Percentiles rank a stretch among this genome's conserved stretches.
phyloP scores from a whole-genome alignment of 2,113 vertebrate genomes.

The Recurvirostra avosetta region DNA sequence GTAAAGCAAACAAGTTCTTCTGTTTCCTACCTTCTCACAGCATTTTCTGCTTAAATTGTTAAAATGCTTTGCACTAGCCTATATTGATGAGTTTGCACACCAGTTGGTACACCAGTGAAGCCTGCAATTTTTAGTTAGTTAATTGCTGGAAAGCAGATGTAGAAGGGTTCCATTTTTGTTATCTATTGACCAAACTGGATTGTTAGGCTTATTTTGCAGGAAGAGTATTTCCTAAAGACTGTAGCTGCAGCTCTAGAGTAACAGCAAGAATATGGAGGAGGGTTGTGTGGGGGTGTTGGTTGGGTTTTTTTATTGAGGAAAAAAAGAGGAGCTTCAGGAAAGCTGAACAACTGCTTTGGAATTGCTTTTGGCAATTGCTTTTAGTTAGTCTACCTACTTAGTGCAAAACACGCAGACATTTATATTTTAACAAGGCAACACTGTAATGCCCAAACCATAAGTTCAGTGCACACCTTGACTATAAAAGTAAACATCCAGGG shows the following conservation, averaged over 20 bases:
- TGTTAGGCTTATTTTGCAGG: neutral
- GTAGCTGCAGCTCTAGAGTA: neutral
- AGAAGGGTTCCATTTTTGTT: neutral
- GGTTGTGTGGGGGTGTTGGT: neutral
- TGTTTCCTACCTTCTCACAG: accelerated
- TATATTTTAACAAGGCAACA: neutral
- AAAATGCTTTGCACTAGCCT: neutral
- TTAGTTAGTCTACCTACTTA: neutral
- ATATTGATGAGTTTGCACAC: neutral
- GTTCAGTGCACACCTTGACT: neutral
- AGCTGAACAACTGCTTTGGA: neutral
- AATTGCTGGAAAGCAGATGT: neutral
- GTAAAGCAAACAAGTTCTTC: neutral
- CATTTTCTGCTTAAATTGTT: neutral
- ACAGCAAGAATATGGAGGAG: neutral
- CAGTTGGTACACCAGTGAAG: neutral
- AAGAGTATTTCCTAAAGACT: neutral
- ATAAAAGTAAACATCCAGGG: neutral
- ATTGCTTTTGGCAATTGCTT: neutral
- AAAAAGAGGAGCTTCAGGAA: neutral
- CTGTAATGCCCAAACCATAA: neutral
- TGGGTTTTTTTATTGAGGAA: neutral
- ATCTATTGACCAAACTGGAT: neutral
- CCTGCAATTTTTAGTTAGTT: neutral
- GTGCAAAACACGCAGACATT: neutral